A percentile compares a stretch with the other conserved stretches of the same genome.
Conservation (phyloP, 2,888 invertebrate genomes). For the Leptopilina drosophilae region DNA sequence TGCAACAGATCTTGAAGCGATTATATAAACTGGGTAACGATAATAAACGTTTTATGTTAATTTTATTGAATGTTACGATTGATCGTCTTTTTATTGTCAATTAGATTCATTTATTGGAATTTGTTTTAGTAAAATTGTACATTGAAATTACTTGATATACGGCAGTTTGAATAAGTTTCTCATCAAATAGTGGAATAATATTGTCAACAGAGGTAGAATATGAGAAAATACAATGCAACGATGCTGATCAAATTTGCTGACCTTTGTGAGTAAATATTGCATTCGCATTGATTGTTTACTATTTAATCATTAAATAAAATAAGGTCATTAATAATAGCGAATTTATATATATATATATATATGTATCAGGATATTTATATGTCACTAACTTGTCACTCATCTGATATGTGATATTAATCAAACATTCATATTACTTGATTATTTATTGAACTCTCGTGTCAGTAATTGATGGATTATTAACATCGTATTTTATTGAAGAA, state of each 20-base stretch:
- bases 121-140: background rate
- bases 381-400: slow-evolving; percentile 6
- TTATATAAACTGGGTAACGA: background rate
- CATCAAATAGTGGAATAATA: slow-evolving; percentile 13
- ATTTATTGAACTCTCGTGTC: background rate
- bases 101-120: background rate
- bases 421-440: background rate
- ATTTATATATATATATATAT: background rate
- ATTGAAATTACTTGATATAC: slow-evolving; percentile 15
- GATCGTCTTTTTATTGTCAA: background rate
- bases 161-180: background rate
- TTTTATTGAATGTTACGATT: background rate
- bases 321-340: slow-evolving; percentile 3
- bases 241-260: slow-evolving; percentile 35
- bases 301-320: slow-evolving; percentile 28
- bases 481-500: background rate
- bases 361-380: background rate
- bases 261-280: slow-evolving; percentile 28
- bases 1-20: background rate
- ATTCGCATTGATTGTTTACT: slow-evolving; percentile 16
- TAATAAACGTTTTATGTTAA: background rate
- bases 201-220: slow-evolving; percentile 13
- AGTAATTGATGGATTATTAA: background rate
- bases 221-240: slow-evolving; percentile 36
- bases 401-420: background rate